Base-by-base conservation (phyloP, 2,888 invertebrate genomes). In the Drosophila affinis region DNA sequence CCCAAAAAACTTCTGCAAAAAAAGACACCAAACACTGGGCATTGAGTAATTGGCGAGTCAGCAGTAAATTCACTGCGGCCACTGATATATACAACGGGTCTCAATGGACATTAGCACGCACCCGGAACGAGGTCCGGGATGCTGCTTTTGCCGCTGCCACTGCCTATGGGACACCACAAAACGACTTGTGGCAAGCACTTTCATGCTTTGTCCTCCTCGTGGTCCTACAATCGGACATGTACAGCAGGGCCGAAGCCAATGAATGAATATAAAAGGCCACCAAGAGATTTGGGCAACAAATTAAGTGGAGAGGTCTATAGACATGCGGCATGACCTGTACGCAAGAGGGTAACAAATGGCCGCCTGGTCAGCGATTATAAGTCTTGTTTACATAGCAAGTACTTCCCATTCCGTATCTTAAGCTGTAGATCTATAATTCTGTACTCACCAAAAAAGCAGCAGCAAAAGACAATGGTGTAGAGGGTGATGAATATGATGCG, bases 401-500 rank as follows among this genome's bases (percentile, higher is more conserved):
- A 39, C 39, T 39, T 0, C 39, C 39, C 39, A 7, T 39, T 39
- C 14, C 39, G 14, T 14, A 14, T 6, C 39, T 14, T 18, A 14
- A n/a, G n/a, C 7, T 29, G 9, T 9, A 29, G 24, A 51, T 21
- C 32, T 52, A 9, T 9, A 52, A 14, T 17, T 52, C 12, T 10
- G 27, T 69, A 94, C 96, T 96, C 92, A 96, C 96, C 96, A 88
- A 96, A 96, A 91, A 96, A 96, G 90, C 96, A 96, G 87, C 95
- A 95, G 91, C 96, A 95, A 91, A 96, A 96, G 21, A 96, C 96
- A 75, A 96, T 92, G 2, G 95, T 95, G 90, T 96, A 96, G 32
- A 96, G 93, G 0, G 95, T 95, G 88, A 96, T 95, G 91, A 96
- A 96, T 87, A 96, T 94, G 57, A 95, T 94, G 88, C 95, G 94